Evolutionary conservation across 2,113 vertebrate genomes (phyloP), one percentile per base, ranked within the genome.

Genomic region (Chaenogobius annularis): DNA sequence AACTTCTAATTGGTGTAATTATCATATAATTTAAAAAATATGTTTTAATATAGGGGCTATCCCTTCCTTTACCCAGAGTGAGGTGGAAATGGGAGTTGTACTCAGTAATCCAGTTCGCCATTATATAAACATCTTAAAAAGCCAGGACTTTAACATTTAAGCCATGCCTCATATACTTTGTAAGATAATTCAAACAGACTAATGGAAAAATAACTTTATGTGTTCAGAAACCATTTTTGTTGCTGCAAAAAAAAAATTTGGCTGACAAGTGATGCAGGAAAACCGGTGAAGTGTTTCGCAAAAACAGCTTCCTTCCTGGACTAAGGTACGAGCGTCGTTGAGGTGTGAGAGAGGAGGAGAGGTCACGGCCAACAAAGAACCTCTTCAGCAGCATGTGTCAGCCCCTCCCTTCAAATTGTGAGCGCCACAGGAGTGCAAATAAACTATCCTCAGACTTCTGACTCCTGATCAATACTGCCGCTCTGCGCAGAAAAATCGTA

Each of bases 11-110:
- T 91, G 89, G 85, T 84, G 92, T 92, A 91, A 93, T 92, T 92
- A 91, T 91, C 86, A 90, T 91, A 87, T 90, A 88, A 93, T 90
- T 90, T 91, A 55, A 88, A 91, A 93, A 90, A 91, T 89, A 90
- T 91, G 86, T 85, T 76, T 91, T 92, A 91, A 94, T 93, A 93
- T 92, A 91, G 82, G 66, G 83, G 68, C 59, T 88, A 89, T 92
- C 91, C 90, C 85, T 92, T 91, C 90, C 91, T 90, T 91, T 92
- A 92, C 89, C 84, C 80, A 84, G 83, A 91, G 86, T 70, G 74
- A 83, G 87, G 66, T 87, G 89, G 82, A 88, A 91, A 90, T 90
- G 89, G 79, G 87, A 84, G 72, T 81, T 85, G 72, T 75, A 73
- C 70, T 74, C 81, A 79, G 89, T 92, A 93, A 94, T 92, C 92